Evolutionary conservation across 2,113 vertebrate genomes (phyloP), one percentile per base, ranked within the genome.

Genomic region (Fregetta grallaria): DNA sequence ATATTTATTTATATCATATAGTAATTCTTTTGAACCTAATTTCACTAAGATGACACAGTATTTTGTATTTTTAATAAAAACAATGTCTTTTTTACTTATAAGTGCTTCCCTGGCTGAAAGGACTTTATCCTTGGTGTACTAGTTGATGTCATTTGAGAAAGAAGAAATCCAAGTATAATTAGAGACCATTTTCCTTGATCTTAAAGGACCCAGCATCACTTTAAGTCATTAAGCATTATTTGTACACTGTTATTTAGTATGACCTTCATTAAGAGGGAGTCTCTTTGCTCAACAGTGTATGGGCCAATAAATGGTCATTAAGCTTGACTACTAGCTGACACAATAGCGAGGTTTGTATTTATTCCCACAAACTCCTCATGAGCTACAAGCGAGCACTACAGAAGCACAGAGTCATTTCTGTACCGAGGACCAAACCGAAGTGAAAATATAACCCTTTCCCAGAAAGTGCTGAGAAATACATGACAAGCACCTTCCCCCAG

Each of bases 211-310:
- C 45, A 13, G 61, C 89, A 91, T 61, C 5, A 38, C 88, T 94
- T 58, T 42, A 66, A 95, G 70, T 93, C 93, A 95, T 91, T 85
- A 88, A 58, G 70, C 52, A 53, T 91, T 81, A 92, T 87, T 95
- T 91, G 76, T 87, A 75, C 70, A 52, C 90, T 93, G 80, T 81
- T 89, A 91, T 89, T 95, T 85, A 85, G 40, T 13, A 87, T 65
- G 61, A 72, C 62, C 70, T 95, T 97, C 88, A 94, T 96, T 94
- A 94, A 79, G 61, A 91, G 34, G 61, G 77, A 96, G 23, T 79
- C 76, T 94, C 61, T 90, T 93, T 94, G 85, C 90, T 86, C 59
- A 88, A 10, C 45, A 67, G 59, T 30, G 36, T 83, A 26, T 29
- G 56, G 32, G 44, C 63, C 82, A 92, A 49, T 67, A 91, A 80